Base-by-base conservation (phyloP, 2,888 invertebrate species). In the Andrena trimmerana region DNA sequence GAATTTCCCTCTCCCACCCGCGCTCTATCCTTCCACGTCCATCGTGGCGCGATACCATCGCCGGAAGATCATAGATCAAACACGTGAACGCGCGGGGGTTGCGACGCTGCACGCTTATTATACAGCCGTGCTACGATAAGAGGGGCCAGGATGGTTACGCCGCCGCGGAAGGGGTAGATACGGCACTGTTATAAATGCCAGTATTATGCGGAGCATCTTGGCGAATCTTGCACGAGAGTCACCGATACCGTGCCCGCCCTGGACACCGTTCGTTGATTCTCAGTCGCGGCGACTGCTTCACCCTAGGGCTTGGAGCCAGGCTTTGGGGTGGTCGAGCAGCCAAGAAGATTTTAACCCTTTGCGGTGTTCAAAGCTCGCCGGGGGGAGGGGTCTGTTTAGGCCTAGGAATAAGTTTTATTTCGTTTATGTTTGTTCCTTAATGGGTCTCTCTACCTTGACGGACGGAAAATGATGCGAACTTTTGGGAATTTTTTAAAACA, bases 51-150 rank as follows among this genome's bases (percentile, higher is more conserved):
- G 91, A 91, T 91, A 91, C 83, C 85, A 91, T 91, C 91, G 83
- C 91, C 91, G 91, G 90, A 93, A 93, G 92, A 93, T 93, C 93
- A 91, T 93, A 93, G 93, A 93, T 93, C 93, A 93, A 93, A 93
- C 92, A 91, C 90, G 90, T 90, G 89, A 91, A 92, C 90, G 91
- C 89, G 85, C 89, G 89, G 89, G 91, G 92, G 91, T 91, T 91
- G 91, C 78, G 89, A 88, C 89, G 90, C 92, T 79, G 90, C 57
- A 42, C 24, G 57, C 93, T 93, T 94, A 94, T 94, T 94, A 94
- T 94, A 93, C 93, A 93, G 93, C 93, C 93, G 91, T 88, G 88
- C 71, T 86, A 88, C 91, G 90, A 91, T 90, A 91, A 89, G 89
- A 87, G 60, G 33, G 87, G 79, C 65, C 91, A 86, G 87, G 91